A percentile compares a stretch with the other conserved stretches of the same genome.
phyloP scores from a whole-genome alignment of 2,797 vertebrate species.

The Helostoma temminkii region DNA sequence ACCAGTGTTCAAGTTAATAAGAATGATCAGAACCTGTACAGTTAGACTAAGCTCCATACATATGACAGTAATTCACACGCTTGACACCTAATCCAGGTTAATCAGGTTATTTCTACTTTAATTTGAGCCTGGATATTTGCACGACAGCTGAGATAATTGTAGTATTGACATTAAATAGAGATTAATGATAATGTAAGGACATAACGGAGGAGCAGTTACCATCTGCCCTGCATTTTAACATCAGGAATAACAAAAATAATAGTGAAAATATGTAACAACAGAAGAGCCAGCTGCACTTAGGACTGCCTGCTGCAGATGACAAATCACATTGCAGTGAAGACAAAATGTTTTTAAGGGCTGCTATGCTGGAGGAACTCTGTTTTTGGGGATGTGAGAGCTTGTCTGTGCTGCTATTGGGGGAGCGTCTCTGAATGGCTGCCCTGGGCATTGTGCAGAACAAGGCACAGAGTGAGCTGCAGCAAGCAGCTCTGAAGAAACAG shows the following conservation, averaged over 20 bases:
- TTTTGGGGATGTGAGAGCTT: constrained; percentile 71
- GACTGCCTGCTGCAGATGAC: constrained; percentile 31
- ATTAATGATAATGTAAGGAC: constrained; percentile 48
- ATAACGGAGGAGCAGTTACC: constrained; percentile 55
- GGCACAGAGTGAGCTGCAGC: constrained; percentile 77
- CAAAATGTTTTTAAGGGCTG: constrained; percentile 40
- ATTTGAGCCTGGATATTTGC: constrained; percentile 59
- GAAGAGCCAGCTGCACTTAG: constrained; percentile 12
- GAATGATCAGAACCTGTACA: constrained; percentile 1
- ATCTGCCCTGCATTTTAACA: constrained; percentile 47
- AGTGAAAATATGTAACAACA: constrained; percentile 19
- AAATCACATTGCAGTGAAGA: constrained; percentile 33
- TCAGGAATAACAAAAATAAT: constrained; percentile 16
- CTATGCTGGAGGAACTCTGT: constrained; percentile 63
- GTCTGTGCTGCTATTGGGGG: constrained; percentile 60
- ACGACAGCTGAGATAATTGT: constrained; percentile 57
- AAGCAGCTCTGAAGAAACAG: constrained; percentile 75
- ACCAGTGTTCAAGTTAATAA: background rate
- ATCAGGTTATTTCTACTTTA: constrained; percentile 54
- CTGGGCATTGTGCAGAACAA: constrained; percentile 76
- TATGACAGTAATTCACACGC: constrained; percentile 35
- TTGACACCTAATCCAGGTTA: constrained; percentile 51
- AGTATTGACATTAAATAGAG: constrained; percentile 50
- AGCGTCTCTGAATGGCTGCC: constrained; percentile 80
- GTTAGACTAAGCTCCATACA: constrained; percentile 15